Conservation (phyloP, 30 jellyfish, hydroid and myxozoan species). For the Clytia hemisphaerica region DNA sequence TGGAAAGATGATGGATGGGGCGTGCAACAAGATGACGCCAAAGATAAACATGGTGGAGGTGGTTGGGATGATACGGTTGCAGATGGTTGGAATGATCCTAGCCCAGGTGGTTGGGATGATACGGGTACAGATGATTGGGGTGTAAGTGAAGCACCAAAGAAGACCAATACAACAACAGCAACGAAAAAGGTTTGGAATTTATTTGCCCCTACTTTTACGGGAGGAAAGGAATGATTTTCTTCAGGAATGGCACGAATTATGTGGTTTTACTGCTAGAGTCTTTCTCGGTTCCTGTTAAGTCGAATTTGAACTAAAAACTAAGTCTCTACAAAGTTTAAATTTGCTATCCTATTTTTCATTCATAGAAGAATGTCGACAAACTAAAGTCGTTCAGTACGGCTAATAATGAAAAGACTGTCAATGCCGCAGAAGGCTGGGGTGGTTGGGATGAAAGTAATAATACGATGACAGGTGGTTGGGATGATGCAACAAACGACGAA, state of each 20-base stretch:
- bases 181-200: neutral
- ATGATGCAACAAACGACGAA: neutral
- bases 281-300: too few species aligned
- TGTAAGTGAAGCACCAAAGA: neutral
- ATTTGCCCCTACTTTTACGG: neutral
- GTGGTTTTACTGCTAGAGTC: conserved; percentile 39
- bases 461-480: neutral
- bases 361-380: too few species aligned
- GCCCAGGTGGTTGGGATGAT: conserved; percentile 22
- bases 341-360: too few species aligned
- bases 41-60: neutral
- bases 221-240: neutral
- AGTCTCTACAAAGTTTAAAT: too few species aligned
- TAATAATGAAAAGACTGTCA: conserved; percentile 22
- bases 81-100: neutral
- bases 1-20: conserved; percentile 90
- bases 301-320: too few species aligned
- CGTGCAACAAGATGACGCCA: conserved; percentile 10
- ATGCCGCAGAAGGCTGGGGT: conserved; percentile 42
- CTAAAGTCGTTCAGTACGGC: neutral
- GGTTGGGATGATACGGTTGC: neutral
- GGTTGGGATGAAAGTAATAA: conserved; percentile 57
- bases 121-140: conserved; percentile 2
- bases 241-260: conserved; percentile 2
- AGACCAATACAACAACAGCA: neutral